Evolutionary conservation across 2,797 vertebrate species (phyloP), one percentile per base, ranked within the genome.

Genomic region (Enteromius radiatus): DNA sequence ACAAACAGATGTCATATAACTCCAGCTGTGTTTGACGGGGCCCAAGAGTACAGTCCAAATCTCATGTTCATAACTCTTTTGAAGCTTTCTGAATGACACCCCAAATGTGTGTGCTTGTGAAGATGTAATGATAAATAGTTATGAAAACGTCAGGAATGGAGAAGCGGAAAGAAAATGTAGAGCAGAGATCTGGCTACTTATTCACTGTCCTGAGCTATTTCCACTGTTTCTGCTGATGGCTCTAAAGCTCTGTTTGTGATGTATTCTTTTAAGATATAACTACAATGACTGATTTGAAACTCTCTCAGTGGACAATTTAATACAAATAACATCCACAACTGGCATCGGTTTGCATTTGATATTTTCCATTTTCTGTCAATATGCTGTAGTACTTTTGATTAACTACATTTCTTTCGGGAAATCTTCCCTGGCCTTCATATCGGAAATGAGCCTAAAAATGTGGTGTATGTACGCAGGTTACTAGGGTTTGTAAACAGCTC

Each of bases 91-190:
- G n/a, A 76, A 31, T 31, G 69, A 47, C 17, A 2, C 23, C 36
- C 69, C 43, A 71, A 26, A 61, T 61, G 41, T 63, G 56, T 28
- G 74, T 61, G 47, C 54, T 28, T 61, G 54, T 28, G 36, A 6
- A 76, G 54, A 76, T 76, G 54, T 45, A 63, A 76, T 1, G 23
- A 59, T 76, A 76, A 61, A 76, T 76, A 21, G 56, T 61, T 61
- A 63, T 45, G 74, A 76, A 76, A 76, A 45, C 5, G 15, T 43
- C 36, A 76, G 73, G 54, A 76, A 10, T 63, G n/a, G 33, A 59
- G 54, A 43, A 41, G 54, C 15, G 0, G 54, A 61, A 43, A 21
- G 54, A 79, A 79, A 69, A 68, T 54, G 12, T 41, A 43, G 47
- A 79, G 36, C 65, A n/a, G 64, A 59, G 26, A 70, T 80, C 56